These are phyloP conservation scores for Tricholauxania praeusta DNA, from an alignment of 2,888 invertebrate genomes.

Conservation along the genomic window DNA sequence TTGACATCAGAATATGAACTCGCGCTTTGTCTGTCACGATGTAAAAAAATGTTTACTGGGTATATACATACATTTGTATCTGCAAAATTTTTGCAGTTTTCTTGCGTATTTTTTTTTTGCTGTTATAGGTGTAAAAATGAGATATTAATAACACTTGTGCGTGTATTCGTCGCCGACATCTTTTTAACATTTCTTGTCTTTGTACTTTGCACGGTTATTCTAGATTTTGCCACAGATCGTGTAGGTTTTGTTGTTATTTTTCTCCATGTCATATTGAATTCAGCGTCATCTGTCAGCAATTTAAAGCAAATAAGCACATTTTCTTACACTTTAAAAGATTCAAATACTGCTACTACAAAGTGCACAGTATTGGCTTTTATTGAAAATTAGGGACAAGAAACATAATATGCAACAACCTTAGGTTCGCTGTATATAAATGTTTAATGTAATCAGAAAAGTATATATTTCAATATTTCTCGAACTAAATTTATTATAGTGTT, in stretches of 20 bases:
- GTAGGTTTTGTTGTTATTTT: slow-evolving; percentile 6
- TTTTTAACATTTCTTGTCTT: background rate
- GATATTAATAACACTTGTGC: slow-evolving; percentile 55
- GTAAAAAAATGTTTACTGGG: no score
- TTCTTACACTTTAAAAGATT: background rate
- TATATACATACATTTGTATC: background rate
- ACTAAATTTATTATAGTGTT: no score
- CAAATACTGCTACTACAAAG: no score
- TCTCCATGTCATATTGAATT: slow-evolving; percentile 18
- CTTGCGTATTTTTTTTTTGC: slow-evolving; percentile 24
- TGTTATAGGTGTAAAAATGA: slow-evolving; percentile 52
- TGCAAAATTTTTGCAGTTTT: background rate
- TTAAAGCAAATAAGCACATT: slow-evolving; percentile 30
- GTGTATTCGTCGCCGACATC: slow-evolving; percentile 11
- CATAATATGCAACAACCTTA: background rate
- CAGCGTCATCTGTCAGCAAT: slow-evolving; percentile 19
- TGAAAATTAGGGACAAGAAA: background rate
- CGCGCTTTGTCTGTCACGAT: no score
- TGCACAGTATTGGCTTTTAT: background rate
- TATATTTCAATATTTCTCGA: no score
- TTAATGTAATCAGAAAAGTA: background rate
- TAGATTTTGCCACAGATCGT: slow-evolving; percentile 24
- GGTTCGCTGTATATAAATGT: no score
- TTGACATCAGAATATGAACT: no score
- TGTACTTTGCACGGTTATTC: slow-evolving; percentile 33